Base-by-base conservation (phyloP, 1,140 invertebrate species). In the Drosophila pruinosa region DNA sequence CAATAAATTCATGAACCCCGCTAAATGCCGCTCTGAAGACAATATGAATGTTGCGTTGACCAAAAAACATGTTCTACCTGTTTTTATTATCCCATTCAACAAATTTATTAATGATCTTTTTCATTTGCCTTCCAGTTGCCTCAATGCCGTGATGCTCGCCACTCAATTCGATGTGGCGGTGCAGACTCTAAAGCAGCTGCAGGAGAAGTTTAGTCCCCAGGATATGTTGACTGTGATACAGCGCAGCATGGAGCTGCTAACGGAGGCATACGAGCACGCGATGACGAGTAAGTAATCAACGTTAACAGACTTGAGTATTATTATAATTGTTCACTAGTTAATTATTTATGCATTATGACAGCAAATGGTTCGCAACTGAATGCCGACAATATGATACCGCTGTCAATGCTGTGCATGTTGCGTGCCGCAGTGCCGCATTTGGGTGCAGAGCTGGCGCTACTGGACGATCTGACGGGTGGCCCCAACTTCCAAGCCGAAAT, bases 191-290 rank as follows among this genome's bases (percentile, higher is more conserved):
- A 89, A 91, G 56, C 79, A 91, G 54, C 71, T 91, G 41, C 80
- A 89, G 61, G 85, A 91, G 64, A 90, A 91, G 52, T 91, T 89
- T 47, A 91, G 89, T 61, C 91, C 91, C 26, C 82, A 89, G 59
- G 82, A 81, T 52, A 91, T 91, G 91, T 73, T 91, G 57, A 82
- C 78, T 77, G 85, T 91, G 73, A 91, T 91, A 78, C 85, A 91
- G 73, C 70, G 79, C 28, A 86, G 89, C 59, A 90, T 89, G 57
- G 73, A 91, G 71, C 70, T 79, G 56, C 86, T 90, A 17, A 85
- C 85, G 4, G 83, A 90, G 50, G 89, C 90, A 22, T 79, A 90
- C 34, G 86, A 88, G 53, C 82, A 86, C 17, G 82, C 86, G 19
- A 72, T 75, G 64, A 64, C 89, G 1, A 75, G 76, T 74, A 41